Evolutionary conservation across 2,888 invertebrate genomes (phyloP), one percentile per base, ranked within the genome.

Genomic region (Cyaniris semiargus): DNA sequence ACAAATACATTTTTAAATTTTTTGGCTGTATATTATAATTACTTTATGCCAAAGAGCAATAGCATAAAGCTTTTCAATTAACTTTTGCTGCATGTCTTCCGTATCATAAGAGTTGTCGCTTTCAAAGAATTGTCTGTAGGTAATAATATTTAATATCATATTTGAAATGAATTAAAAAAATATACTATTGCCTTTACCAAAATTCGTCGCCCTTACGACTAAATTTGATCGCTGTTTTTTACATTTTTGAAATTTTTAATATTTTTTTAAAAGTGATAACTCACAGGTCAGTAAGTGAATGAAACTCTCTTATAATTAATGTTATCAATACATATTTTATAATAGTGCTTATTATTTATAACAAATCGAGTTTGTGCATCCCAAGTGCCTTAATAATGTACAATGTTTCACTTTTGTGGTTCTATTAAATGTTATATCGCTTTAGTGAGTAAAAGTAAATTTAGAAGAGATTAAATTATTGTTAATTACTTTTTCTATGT

Each of bases 401-500:
- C 91, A 92, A 93, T 90, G 86, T 90, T 88, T 87, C 85, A 87
- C 86, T 84, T 86, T 87, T 86, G 87, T 89, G 93, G 90, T 92
- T 90, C 90, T 92, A 89, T 90, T 86, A 87, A 86, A 87, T 92
- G 91, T 93, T 93, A 90, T 85, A 88, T 81, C 88, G 90, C 89
- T 92, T 53, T 72, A 72, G 72, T 86, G 84, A 88, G 88, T 86
- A 88, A 90, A 89, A 89, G 89, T 89, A 90, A 90, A 90, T 88
- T 88, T 91, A 91, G 90, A 91, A 88, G 92, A 93, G 92, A 93
- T 93, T 93, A 93, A 93, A 93, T 93, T 93, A 93, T 93, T 93
- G 93, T 93, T 94, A 92, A 93, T 89, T 66, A 66, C 66, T 66
- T 92, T 91, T 90, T 88, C 92, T 89, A 92, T 90, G 89, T 92